These are phyloP conservation scores for Tromatobia lineatoria DNA, from an alignment of 2,888 invertebrate species.

Conservation along the genomic window DNA sequence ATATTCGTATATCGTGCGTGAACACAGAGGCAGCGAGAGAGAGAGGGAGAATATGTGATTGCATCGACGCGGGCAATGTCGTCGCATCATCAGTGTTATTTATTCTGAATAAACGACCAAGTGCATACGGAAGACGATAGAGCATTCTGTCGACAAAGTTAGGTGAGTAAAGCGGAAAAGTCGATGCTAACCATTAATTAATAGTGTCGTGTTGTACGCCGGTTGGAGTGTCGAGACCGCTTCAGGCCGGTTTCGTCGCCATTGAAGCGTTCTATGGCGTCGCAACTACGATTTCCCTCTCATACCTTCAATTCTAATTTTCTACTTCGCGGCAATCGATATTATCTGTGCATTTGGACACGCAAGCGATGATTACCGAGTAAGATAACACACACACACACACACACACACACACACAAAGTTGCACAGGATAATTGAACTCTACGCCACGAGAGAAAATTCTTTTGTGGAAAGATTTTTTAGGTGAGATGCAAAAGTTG, in stretches of 20 bases:
- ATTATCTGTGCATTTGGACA: neutral
- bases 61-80: slow-evolving; percentile 36
- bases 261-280: slow-evolving; percentile 28
- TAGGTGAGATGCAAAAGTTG: neutral
- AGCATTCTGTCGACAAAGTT: neutral
- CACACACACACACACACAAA: slow-evolving; percentile 3
- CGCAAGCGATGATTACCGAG: neutral
- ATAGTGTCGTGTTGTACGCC: neutral
- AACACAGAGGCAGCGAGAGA: neutral
- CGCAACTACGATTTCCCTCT: neutral
- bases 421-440: too few species aligned
- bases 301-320: neutral
- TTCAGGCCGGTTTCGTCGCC: slow-evolving; percentile 17
- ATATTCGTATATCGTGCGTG: neutral
- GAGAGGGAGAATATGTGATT: slow-evolving; percentile 3
- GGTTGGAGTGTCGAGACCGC: neutral
- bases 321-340: neutral
- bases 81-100: slow-evolving; percentile 32
- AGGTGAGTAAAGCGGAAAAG: slow-evolving; percentile 31
- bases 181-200: neutral
- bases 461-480: too few species aligned
- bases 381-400: slow-evolving; percentile 14
- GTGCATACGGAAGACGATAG: slow-evolving; percentile 6
- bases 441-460: too few species aligned
- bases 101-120: slow-evolving; percentile 6